Conservation (phyloP, 2,888 invertebrate species). For the Leptothorax acervorum region DNA sequence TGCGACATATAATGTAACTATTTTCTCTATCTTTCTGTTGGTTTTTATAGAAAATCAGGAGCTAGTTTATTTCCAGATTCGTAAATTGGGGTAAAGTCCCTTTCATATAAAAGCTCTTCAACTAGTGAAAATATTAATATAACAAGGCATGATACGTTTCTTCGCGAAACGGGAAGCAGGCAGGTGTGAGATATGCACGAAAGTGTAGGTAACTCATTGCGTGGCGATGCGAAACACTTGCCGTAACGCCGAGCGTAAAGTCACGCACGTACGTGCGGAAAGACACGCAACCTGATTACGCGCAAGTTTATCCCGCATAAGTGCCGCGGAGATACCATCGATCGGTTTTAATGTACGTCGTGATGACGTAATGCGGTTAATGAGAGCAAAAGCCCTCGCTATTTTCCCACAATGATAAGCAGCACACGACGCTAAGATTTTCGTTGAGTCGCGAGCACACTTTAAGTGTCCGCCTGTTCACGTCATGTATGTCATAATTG, state of each 20-base stretch:
- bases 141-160: background rate
- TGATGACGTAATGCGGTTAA: constrained; percentile 46
- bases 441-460: background rate
- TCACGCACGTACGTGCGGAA: constrained; percentile 44
- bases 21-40: background rate
- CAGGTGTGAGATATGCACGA: constrained; percentile 45
- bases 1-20: background rate
- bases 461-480: background rate
- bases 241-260: constrained; percentile 42
- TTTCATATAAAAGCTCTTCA: background rate
- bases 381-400: constrained; percentile 42
- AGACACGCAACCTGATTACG: constrained; percentile 53
- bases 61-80: background rate
- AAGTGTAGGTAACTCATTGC: constrained; percentile 38
- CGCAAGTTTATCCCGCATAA: constrained; percentile 39
- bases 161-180: background rate
- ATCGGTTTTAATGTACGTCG: constrained; percentile 39
- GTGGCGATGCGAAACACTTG: constrained; percentile 34
- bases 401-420: constrained; percentile 49
- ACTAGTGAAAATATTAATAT: constrained; percentile 23
- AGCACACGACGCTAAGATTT: constrained; percentile 8
- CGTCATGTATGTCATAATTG: background rate
- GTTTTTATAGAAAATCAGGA: background rate
- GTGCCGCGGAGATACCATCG: constrained; percentile 43
- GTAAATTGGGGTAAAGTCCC: background rate